A percentile compares a stretch with the other conserved stretches of the same genome.
Conservation (phyloP, 2,113 vertebrate genomes). For the Bambusicola thoracicus region DNA sequence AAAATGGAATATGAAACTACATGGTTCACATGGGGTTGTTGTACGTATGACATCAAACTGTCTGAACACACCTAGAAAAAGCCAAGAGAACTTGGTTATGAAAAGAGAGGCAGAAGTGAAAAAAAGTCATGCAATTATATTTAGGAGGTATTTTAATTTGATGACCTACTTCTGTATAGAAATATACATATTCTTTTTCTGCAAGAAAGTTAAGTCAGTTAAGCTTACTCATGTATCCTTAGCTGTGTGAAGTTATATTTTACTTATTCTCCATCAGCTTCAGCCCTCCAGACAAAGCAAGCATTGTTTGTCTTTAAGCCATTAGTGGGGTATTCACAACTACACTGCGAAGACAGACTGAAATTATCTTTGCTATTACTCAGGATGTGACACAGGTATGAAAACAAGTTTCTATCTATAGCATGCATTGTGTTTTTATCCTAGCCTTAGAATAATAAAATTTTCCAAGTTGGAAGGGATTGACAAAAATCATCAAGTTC, state of each 20-base stretch:
- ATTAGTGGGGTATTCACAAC: not conserved
- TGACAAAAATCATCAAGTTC: not conserved
- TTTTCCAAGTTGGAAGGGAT: not conserved
- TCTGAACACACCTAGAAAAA: not conserved
- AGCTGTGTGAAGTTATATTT: not conserved
- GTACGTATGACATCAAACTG: not conserved
- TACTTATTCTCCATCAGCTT: not conserved
- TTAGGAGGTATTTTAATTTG: not conserved
- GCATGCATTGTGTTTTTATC: not conserved
- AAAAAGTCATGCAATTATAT: not conserved
- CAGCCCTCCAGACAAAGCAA: not conserved
- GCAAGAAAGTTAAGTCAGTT: not conserved
- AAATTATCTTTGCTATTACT: not conserved
- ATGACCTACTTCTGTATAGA: not conserved
- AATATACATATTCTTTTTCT: not conserved
- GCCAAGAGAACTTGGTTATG: not conserved
- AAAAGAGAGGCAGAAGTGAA: not conserved
- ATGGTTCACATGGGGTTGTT: not conserved
- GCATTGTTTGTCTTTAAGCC: not conserved
- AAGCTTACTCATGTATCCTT: not conserved
- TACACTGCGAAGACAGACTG: not conserved
- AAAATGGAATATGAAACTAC: conserved; percentile 4
- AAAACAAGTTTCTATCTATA: not conserved
- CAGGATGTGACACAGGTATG: not conserved
- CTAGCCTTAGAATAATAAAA: not conserved